These are phyloP conservation scores for Drosophila pallidifrons DNA, from an alignment of 1,140 invertebrate species.

Conservation along the genomic window DNA sequence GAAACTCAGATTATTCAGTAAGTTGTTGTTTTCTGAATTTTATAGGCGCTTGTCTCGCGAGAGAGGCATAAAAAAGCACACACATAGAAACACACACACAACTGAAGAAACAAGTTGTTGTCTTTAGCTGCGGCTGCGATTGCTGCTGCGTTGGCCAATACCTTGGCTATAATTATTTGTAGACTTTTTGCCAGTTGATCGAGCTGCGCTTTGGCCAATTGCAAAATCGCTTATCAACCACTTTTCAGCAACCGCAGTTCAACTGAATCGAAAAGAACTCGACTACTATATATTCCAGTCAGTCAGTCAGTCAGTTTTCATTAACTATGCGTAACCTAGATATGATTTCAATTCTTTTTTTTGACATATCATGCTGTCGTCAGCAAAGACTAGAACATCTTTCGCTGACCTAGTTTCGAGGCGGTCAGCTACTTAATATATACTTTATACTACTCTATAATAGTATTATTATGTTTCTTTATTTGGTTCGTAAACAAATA, in stretches of 20 bases:
- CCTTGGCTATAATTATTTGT: constrained; percentile 52
- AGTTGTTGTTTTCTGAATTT: constrained; percentile 14
- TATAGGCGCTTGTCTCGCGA: constrained; percentile 41
- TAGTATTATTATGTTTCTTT: background rate
- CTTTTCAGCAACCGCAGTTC: background rate
- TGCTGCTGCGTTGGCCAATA: constrained; percentile 40
- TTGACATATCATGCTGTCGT: constrained; percentile 26
- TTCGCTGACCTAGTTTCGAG: constrained; percentile 23
- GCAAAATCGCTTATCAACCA: constrained; percentile 51
- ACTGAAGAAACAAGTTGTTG: constrained; percentile 36
- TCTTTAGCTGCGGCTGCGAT: background rate
- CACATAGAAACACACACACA: background rate
- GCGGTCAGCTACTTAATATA: background rate
- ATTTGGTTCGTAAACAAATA: constrained; percentile 3
- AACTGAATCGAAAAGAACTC: constrained; percentile 13
- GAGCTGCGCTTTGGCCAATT: constrained; percentile 27
- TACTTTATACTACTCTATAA: background rate
- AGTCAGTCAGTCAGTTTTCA: background rate
- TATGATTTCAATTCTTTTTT: constrained; percentile 1
- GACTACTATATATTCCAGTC: background rate
- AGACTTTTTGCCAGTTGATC: constrained; percentile 49
- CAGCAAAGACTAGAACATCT: constrained; percentile 14
- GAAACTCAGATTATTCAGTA: constrained; percentile 16
- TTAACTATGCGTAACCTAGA: constrained; percentile 24
- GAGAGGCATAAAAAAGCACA: constrained; percentile 30